Conservation (phyloP, 1,140 invertebrate species). For the Panulirus ornatus region DNA sequence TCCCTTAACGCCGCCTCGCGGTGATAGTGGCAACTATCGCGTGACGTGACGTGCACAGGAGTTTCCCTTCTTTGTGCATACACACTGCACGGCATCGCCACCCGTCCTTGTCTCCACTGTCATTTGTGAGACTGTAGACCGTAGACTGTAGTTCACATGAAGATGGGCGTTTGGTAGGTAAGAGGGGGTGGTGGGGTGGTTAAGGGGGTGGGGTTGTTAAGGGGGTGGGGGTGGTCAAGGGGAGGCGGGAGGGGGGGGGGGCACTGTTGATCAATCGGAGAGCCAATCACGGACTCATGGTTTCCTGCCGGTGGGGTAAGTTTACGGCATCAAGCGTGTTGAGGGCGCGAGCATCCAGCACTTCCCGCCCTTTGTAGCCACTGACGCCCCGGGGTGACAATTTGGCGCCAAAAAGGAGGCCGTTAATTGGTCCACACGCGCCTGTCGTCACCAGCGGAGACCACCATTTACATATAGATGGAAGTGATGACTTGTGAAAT, state of each 20-base stretch:
- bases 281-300: neutral
- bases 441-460: slow-evolving; percentile 55
- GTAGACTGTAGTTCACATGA: too few species aligned
- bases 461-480: slow-evolving; percentile 24
- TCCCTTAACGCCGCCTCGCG: too few species aligned
- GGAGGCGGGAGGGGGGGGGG: neutral
- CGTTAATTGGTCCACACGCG: slow-evolving; percentile 61
- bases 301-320: neutral
- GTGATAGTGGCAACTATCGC: too few species aligned
- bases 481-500: slow-evolving; percentile 13
- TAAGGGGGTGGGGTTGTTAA: neutral
- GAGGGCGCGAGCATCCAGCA: slow-evolving; percentile 8
- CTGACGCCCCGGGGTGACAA: slow-evolving; percentile 55
- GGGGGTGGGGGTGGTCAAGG: neutral
- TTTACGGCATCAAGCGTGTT: slow-evolving; percentile 7
- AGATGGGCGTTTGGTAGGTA: too few species aligned
- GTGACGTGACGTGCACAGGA: too few species aligned
- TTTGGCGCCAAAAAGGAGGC: slow-evolving; percentile 55
- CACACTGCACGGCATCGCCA: too few species aligned
- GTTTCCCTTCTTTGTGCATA: too few species aligned
- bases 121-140: too few species aligned
- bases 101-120: too few species aligned
- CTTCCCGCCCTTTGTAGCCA: slow-evolving; percentile 53
- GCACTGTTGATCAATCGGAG: neutral
- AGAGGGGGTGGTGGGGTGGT: neutral